phyloP scores from a whole-genome alignment of 2,113 vertebrate species.

The Sinocyclocheilus anophthalmus region DNA sequence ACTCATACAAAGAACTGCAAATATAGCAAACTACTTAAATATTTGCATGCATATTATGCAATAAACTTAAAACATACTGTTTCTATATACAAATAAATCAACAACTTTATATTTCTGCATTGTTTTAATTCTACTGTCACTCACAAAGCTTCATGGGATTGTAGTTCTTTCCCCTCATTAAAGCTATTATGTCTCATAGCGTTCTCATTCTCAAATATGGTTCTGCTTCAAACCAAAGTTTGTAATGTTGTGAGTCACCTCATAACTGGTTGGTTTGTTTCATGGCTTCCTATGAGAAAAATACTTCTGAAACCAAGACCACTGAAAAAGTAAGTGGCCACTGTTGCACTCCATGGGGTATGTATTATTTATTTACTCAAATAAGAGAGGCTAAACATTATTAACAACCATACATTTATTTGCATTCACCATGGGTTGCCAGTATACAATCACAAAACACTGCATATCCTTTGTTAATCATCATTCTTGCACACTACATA shows the following conservation, averaged over 20 bases:
- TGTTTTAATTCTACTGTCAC: neutral
- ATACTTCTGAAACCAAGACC: neutral
- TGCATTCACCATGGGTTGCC: neutral
- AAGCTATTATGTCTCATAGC: neutral
- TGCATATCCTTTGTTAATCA: slow-evolving; percentile 1
- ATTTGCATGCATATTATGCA: neutral
- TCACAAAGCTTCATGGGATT: neutral
- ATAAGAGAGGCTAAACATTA: neutral
- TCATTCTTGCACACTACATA: neutral
- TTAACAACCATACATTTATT: neutral
- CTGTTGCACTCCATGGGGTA: neutral
- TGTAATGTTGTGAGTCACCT: neutral
- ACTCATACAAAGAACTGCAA: neutral
- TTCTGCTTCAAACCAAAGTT: neutral
- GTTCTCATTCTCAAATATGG: neutral
- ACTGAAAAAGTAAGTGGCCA: neutral
- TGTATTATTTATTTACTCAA: neutral
- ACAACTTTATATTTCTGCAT: neutral
- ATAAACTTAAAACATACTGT: neutral
- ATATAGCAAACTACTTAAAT: neutral
- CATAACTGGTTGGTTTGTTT: neutral
- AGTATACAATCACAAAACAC: neutral
- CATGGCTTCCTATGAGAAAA: neutral
- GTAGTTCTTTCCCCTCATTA: neutral
- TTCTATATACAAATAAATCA: neutral